phyloP scores from a whole-genome alignment of 2,113 vertebrate genomes.

The Pongo pygmaeus region DNA sequence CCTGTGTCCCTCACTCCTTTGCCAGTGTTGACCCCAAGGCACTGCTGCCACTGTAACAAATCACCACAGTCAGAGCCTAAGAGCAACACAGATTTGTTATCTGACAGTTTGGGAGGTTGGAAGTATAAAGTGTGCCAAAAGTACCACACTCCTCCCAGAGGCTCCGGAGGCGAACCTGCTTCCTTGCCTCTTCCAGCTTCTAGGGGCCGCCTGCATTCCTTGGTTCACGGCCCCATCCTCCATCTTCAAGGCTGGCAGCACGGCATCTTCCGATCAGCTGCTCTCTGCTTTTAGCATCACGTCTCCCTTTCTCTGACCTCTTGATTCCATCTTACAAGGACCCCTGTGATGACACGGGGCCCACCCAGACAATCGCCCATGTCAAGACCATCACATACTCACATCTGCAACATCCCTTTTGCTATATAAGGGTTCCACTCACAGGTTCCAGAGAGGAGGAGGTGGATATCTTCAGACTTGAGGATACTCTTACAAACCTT shows the following conservation, averaged over 20 bases:
- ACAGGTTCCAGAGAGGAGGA: background rate
- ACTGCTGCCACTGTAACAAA: background rate
- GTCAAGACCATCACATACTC: background rate
- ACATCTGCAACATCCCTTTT: background rate
- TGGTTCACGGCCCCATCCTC: background rate
- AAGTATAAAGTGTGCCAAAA: background rate
- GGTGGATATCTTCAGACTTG: rapidly evolving
- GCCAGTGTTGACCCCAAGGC: background rate
- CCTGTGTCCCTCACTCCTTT: background rate
- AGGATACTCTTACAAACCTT: background rate
- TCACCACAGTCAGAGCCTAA: background rate
- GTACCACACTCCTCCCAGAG: background rate
- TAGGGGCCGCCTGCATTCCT: background rate
- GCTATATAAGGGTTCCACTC: background rate
- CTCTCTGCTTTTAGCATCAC: rapidly evolving
- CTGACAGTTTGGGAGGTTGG: background rate
- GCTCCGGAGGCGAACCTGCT: rapidly evolving
- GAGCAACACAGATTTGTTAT: too few relatives aligned
- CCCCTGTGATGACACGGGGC: background rate
- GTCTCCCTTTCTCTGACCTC: background rate
- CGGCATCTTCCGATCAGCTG: background rate
- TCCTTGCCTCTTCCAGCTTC: background rate
- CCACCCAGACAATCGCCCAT: background rate
- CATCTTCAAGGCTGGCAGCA: background rate
- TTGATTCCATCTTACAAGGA: background rate